phyloP scores from a whole-genome alignment of 2,113 vertebrate genomes.

The Orycteropus afer region DNA sequence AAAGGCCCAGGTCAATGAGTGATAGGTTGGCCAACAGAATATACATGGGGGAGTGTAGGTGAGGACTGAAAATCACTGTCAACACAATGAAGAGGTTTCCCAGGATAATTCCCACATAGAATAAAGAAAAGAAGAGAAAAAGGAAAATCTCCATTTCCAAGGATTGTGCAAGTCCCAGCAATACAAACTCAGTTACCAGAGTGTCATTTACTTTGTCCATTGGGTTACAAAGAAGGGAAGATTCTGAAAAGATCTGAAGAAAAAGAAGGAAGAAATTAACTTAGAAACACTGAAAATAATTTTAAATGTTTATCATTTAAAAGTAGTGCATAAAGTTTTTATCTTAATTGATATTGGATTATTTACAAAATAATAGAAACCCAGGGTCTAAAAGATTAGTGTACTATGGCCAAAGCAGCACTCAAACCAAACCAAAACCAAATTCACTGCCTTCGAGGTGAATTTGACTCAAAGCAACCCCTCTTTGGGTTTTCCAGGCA shows the following conservation, averaged over 20 bases:
- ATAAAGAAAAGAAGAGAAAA: conserved; percentile 67
- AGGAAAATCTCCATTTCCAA: conserved; percentile 61
- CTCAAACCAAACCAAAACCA: too few relatives aligned
- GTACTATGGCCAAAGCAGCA: neutral
- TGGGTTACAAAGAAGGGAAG: conserved; percentile 13
- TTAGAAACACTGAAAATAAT: neutral
- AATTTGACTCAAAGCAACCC: too few relatives aligned
- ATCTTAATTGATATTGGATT: conserved; percentile 5
- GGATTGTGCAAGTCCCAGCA: conserved; percentile 71
- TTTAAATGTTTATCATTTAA: neutral
- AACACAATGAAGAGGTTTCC: conserved; percentile 75
- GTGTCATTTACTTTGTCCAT: conserved; percentile 70
- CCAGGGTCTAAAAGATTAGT: neutral
- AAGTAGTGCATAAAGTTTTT: neutral
- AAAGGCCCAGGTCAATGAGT: conserved; percentile 74
- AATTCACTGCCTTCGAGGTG: too few relatives aligned
- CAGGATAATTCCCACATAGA: conserved; percentile 70
- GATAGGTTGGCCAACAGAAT: conserved; percentile 77
- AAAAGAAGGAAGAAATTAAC: neutral
- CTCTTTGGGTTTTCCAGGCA: too few relatives aligned
- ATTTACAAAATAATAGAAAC: conserved; percentile 11
- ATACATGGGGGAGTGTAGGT: conserved; percentile 78
- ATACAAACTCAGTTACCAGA: conserved; percentile 69
- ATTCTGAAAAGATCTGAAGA: conserved; percentile 36
- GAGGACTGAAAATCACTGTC: conserved; percentile 63